Conservation (phyloP, 2,113 vertebrate species). For the Mormyrus iriodes region DNA sequence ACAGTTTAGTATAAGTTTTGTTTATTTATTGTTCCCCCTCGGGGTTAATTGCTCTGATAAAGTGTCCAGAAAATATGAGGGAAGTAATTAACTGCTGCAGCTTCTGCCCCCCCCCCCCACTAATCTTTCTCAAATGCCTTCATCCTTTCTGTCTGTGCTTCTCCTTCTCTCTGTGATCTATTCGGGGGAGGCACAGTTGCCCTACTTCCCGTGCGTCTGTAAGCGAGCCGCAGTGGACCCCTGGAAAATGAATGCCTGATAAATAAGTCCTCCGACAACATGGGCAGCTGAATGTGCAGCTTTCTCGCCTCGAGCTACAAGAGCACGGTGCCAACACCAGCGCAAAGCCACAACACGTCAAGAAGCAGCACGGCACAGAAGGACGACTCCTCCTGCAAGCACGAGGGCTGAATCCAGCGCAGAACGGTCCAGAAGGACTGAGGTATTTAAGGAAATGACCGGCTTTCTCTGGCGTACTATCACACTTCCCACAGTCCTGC, state of each 20-base stretch:
- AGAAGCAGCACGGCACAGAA: constrained; percentile 8
- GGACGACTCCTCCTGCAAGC: constrained; percentile 13
- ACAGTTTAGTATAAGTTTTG: neutral
- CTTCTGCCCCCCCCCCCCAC: constrained; percentile 7
- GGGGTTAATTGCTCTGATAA: constrained; percentile 29
- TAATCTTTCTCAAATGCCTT: constrained; percentile 24
- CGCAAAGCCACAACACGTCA: constrained; percentile 19
- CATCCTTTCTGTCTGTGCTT: constrained; percentile 25
- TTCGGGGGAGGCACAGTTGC: constrained; percentile 35
- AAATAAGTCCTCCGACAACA: constrained; percentile 39
- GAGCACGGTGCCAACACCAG: constrained; percentile 37
- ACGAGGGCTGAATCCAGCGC: neutral
- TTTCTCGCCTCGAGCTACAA: constrained; percentile 39
- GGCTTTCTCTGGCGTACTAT: neutral
- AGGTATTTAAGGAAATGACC: neutral
- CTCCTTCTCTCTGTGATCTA: constrained; percentile 30
- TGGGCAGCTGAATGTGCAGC: constrained; percentile 43
- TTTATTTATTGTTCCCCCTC: constrained; percentile 19
- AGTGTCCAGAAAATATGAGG: constrained; percentile 19
- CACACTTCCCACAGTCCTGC: constrained; percentile 20
- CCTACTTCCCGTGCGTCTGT: constrained; percentile 52
- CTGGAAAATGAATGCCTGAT: neutral
- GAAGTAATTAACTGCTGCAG: constrained; percentile 26
- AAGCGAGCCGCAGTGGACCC: constrained; percentile 44
- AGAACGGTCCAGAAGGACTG: neutral